Evolutionary conservation across 2,888 invertebrate species (phyloP), one percentile per base, ranked within the genome.

Genomic region (Acrobasis repandana): DNA sequence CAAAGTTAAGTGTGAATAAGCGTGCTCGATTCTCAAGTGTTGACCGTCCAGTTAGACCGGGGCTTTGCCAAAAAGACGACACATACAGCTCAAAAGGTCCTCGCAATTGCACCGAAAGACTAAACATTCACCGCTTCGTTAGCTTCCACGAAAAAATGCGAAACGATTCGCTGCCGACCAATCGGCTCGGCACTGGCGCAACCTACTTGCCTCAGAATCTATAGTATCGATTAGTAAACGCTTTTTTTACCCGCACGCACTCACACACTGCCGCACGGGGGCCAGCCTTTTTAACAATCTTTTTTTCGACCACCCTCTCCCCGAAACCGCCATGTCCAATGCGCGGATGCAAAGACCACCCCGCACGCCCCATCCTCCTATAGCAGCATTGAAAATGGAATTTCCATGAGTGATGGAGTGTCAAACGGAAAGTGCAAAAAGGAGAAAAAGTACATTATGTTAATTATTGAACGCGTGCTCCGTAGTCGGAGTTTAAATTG

Each of bases 381-480:
- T 83, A 86, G 82, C 88, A 87, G 88, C 90, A 90, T 90, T 90
- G 90, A 91, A 91, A 92, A 91, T 91, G 92, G 92, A 91, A 91
- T 92, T 92, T 92, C 91, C 92, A 89, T 92, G 92, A 92, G 90
- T 92, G 92, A 92, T 92, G 92, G 91, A 92, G 91, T 92, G 92
- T 91, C 92, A 92, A 91, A 91, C 90, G 90, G 84, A 85, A 90
- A 87, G 86, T 86, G 88, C 82, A 89, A 91, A 91, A 91, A 90
- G 86, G 87, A 91, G 90, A 88, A 91, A 92, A 91, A 89, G 87
- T 85, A 86, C 85, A 91, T 92, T 91, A 92, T 92, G 91, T 91
- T 92, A 92, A 92, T 91, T 91, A 92, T 91, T 85, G 89, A 86
- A 80, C 86, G 89, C 85, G 85, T 80, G 82, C 79, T 78, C 79